phyloP scores from a whole-genome alignment of 2,797 vertebrate genomes.

The Chrosomus eos region DNA sequence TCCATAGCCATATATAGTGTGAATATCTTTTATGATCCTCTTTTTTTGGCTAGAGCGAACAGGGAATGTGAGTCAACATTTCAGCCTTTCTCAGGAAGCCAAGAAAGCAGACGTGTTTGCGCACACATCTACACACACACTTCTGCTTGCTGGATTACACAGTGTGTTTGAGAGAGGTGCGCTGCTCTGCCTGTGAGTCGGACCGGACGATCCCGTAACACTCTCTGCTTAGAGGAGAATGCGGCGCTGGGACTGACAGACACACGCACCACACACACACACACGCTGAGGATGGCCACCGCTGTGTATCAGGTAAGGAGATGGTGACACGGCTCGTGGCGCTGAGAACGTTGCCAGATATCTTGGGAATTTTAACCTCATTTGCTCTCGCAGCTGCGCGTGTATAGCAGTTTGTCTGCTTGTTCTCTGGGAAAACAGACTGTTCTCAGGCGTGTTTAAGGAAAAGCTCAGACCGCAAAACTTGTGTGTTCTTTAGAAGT shows the following conservation, averaged over 20 bases:
- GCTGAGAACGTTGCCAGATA: conserved; percentile 48
- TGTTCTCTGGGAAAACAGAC: conserved; percentile 54
- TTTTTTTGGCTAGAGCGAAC: conserved; percentile 48
- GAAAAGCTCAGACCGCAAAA: conserved; percentile 28
- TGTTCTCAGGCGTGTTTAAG: conserved; percentile 57
- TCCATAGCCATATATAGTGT: conserved; percentile 66
- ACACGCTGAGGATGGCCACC: conserved; percentile 76
- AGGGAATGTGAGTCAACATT: conserved; percentile 46
- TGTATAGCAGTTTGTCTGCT: conserved; percentile 53
- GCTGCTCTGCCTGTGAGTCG: conserved; percentile 46
- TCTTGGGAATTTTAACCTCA: conserved; percentile 53
- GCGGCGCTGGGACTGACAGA: conserved; percentile 44
- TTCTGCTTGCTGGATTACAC: conserved; percentile 54
- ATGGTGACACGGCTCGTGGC: neutral
- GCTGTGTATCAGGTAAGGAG: conserved; percentile 82
- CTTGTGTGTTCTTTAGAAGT: neutral
- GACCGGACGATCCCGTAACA: conserved; percentile 40
- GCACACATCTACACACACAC: conserved; percentile 46
- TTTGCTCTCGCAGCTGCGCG: conserved; percentile 21
- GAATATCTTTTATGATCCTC: conserved; percentile 69
- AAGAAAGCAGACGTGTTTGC: conserved; percentile 53
- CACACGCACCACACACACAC: conserved; percentile 11
- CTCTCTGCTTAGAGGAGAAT: conserved; percentile 52
- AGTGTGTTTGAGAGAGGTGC: conserved; percentile 21
- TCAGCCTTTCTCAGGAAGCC: conserved; percentile 49